Base-by-base conservation (phyloP, 2,888 invertebrate species). In the Lordiphosa fenestrarum region DNA sequence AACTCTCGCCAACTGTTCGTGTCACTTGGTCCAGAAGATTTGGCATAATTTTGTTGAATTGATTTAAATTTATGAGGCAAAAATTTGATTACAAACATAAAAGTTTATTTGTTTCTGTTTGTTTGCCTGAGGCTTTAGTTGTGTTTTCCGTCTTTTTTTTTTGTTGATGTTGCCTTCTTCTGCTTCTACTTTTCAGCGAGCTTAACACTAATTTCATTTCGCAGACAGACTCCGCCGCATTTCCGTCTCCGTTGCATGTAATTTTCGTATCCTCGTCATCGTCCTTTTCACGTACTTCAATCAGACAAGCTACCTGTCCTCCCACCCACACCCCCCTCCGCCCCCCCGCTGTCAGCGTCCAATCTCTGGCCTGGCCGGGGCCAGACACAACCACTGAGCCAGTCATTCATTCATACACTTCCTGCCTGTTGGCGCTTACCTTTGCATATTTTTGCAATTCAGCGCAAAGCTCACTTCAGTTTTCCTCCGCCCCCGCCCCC, bases 391-490 rank as follows among this genome's bases (percentile, higher is more conserved):
- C 64, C 61, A 62, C 30, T 66, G 62, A 65, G 21, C 47, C 53
- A 53, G 35, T 63, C 47, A 63, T 50, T 65, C 62, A 63, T 55
- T 65, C 66, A 66, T 63, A 63, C 57, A 66, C 76, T 61, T 50
- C 67, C 67, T 39, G 39, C 44, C 47, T 35, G 37, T n/a, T 40
- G 51, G 53, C 61, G 66, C 78, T 70, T 85, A 85, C 77, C 84
- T 80, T 80, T 85, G 86, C 84, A 85, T 85, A 85, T 85, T 80
- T 80, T 84, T 83, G 85, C 84, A 85, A 85, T 80, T 80, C 82
- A 81, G 78, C 73, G 85, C 70, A 75, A 78, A 81, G 81, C 85
- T 84, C 55, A 64, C 83, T 81, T 73, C 72, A 52, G 74, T 84
- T 73, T 62, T 23, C 12, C 25, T 52, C 44, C 36, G 15, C n/a